Percentiles rank a stretch among this genome's conserved stretches.
phyloP scores from a whole-genome alignment of 2,888 invertebrate genomes.

The Drosophila helvetica region DNA sequence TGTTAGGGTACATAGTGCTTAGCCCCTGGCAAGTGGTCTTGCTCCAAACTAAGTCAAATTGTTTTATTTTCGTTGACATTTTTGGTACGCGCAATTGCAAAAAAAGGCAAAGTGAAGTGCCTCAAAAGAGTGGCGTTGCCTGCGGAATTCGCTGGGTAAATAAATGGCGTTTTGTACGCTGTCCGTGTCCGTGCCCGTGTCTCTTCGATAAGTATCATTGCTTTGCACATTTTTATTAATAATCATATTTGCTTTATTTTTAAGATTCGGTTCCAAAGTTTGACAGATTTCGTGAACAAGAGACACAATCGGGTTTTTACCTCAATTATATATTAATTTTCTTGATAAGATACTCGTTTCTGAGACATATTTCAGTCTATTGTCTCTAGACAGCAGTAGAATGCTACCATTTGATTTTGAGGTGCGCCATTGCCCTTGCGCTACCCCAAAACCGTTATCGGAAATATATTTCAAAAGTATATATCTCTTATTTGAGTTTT shows the following conservation, averaged over 20 bases:
- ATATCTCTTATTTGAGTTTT: constrained; percentile 21
- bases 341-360: constrained; percentile 30
- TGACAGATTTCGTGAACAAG: constrained; percentile 21
- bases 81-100: constrained; percentile 50
- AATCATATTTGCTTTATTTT: constrained; percentile 22
- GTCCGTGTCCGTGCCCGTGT: constrained; percentile 20
- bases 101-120: constrained; percentile 28
- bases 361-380: background rate
- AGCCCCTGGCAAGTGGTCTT: constrained; percentile 29
- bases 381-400: background rate
- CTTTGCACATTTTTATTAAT: constrained; percentile 27
- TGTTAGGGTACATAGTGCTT: constrained; percentile 13
- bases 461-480: constrained; percentile 22
- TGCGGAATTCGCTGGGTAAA: constrained; percentile 47
- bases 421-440: no score
- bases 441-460: background rate
- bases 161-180: constrained; percentile 41
- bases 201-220: constrained; percentile 43
- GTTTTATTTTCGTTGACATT: constrained; percentile 43
- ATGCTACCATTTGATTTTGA: background rate
- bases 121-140: constrained; percentile 28
- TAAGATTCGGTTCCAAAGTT: constrained; percentile 27
- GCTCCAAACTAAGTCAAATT: constrained; percentile 21
- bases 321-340: constrained; percentile 21
- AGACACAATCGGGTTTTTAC: constrained; percentile 24